Conservation (phyloP, 2,888 invertebrate genomes). For the Aporophyla nigra region DNA sequence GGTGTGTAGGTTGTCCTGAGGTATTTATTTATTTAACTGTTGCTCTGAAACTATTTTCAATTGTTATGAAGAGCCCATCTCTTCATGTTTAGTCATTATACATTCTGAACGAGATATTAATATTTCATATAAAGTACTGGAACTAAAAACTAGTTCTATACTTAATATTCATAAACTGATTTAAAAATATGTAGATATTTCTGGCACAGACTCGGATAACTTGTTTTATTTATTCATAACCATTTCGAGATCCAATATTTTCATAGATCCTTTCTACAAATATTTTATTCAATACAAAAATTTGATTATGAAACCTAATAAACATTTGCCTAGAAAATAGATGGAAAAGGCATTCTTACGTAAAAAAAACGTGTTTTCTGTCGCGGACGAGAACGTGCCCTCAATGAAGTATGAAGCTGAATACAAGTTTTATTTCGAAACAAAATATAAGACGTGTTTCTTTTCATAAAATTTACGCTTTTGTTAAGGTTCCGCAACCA, state of each 20-base stretch:
- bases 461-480: constrained; percentile 36
- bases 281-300: constrained; percentile 56
- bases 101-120: background rate
- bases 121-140: background rate
- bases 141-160: background rate
- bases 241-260: constrained; percentile 39
- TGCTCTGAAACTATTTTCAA: no score
- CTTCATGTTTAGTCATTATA: background rate
- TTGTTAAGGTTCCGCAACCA: background rate
- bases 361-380: constrained; percentile 43
- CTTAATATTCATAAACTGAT: background rate
- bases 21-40: no score
- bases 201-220: constrained; percentile 2
- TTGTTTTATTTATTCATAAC: constrained; percentile 40
- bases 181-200: constrained; percentile 26
- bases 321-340: constrained; percentile 57
- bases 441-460: constrained; percentile 57
- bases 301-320: constrained; percentile 56
- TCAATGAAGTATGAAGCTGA: constrained; percentile 48
- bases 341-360: constrained; percentile 33
- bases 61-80: background rate
- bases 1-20: no score
- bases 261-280: constrained; percentile 28
- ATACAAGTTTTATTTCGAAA: constrained; percentile 47
- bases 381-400: constrained; percentile 42